Conservation (phyloP, 1,140 invertebrate genomes). For the Muscidifurax raptorellus region DNA sequence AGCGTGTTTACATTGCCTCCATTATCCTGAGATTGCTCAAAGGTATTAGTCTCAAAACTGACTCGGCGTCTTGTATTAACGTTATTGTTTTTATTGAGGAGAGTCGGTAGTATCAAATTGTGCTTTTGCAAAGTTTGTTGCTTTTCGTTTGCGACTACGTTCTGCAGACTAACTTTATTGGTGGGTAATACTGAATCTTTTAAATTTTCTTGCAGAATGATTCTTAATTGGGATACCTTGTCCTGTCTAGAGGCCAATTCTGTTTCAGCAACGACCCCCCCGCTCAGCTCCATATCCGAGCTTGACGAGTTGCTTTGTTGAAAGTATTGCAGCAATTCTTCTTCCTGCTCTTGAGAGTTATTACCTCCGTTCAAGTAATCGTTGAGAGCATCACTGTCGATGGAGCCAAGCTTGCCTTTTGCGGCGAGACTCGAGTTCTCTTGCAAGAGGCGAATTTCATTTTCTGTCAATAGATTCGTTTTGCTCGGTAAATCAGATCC, state of each 20-base stretch:
- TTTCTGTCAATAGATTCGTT: constrained; percentile 58
- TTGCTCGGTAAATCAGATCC: constrained; percentile 53
- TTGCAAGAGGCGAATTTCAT: constrained; percentile 62
- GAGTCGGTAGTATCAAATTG: constrained; percentile 67
- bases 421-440: constrained; percentile 58
- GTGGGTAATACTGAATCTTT: constrained; percentile 63
- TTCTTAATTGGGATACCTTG: constrained; percentile 83
- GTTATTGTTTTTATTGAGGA: constrained; percentile 65
- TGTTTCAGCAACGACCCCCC: constrained; percentile 54
- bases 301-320: constrained; percentile 76
- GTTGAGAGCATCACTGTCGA: constrained; percentile 86
- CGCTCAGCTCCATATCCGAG: constrained; percentile 66
- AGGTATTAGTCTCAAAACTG: constrained; percentile 78
- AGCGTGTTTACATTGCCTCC: background rate
- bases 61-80: constrained; percentile 74
- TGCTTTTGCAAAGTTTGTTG: constrained; percentile 63
- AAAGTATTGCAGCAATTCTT: constrained; percentile 87
- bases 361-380: constrained; percentile 85
- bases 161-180: constrained; percentile 57
- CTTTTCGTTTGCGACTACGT: constrained; percentile 60
- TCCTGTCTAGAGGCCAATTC: constrained; percentile 75
- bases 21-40: constrained; percentile 67
- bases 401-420: constrained; percentile 77
- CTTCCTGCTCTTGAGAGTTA: constrained; percentile 87
- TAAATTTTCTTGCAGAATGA: constrained; percentile 83